Base-by-base conservation (phyloP, 2,797 vertebrate genomes). In the Acipenser transmontanus region DNA sequence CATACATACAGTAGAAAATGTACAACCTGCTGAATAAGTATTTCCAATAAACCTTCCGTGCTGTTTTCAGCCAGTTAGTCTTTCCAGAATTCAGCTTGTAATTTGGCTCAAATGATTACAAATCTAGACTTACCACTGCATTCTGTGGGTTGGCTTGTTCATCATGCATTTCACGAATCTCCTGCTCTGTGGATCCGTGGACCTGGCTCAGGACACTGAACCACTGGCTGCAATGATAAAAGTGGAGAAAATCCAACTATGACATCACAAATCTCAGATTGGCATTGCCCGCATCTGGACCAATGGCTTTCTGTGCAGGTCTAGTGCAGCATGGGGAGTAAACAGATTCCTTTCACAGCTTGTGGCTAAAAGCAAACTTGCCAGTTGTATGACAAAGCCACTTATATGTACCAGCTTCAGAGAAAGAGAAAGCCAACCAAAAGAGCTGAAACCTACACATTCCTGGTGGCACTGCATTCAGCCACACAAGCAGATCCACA, bases 61-160 rank as follows among this genome's bases (percentile, higher is more conserved):
- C 8, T 1, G 2, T 57, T 52, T 20, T 11, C 6, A 66, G 17
- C 34, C 34, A 34, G 34, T 34, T 4, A 17, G 17, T 17, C 17
- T 34, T 34, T 34, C 34, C 34, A 34, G 34, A 34, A 34, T 34
- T 3, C 34, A 34, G 34, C 34, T 34, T 34, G 34, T 34, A 34
- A 34, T 34, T 34, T 3, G 4, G 34, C 34, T 34, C 2, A 34
- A 34, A 34, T 34, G 34, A 34, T 34, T 34, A 34, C 34, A 34
- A 34, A 34, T 34, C 2, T 34, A 34, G 34, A 85, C 93, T 88
- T 84, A 98, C 96, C 92, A 98, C 93, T 1, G 97, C 97, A 1
- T 98, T 98, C 71, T 98, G 95, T 7, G 97, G 97, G 78, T 99
- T 99, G 51, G 97, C 97, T 87, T 98, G 96, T 77, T 99, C 97